phyloP scores from a whole-genome alignment of 1,140 invertebrate genomes.

The Neotoxoptera formosana region DNA sequence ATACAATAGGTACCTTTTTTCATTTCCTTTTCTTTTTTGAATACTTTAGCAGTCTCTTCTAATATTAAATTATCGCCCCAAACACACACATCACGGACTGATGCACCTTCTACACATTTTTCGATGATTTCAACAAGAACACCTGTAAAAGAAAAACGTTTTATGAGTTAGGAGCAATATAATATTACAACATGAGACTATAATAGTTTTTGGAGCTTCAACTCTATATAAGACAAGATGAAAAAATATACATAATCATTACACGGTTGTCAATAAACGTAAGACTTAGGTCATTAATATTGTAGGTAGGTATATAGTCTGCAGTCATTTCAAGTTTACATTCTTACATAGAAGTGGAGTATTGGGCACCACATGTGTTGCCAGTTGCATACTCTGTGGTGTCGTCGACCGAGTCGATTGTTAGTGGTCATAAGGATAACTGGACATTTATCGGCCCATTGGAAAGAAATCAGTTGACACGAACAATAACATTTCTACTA shows the following conservation, averaged over 20 bases:
- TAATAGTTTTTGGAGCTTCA: neutral
- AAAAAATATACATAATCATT: too few species aligned
- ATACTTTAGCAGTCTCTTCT: constrained; percentile 95
- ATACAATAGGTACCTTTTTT: constrained; percentile 75
- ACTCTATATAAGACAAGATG: neutral
- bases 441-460: neutral
- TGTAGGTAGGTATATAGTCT: neutral
- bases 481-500: neutral
- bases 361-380: neutral
- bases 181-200: neutral
- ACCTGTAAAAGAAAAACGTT: constrained; percentile 70
- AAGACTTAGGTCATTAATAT: neutral
- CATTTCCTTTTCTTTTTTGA: constrained; percentile 98
- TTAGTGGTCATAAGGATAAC: neutral
- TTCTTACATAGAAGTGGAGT: neutral
- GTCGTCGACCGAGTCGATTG: neutral
- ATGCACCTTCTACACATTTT: constrained; percentile 86
- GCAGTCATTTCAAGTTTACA: neutral
- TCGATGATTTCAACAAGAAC: constrained; percentile 88
- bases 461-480: neutral
- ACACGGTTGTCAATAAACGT: neutral
- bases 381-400: neutral
- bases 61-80: constrained; percentile 86
- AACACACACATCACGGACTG: constrained; percentile 91
- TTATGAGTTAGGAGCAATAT: neutral